A percentile compares a stretch with the other conserved stretches of the same genome.
Conservation (phyloP, 2,113 vertebrate species). For the Limnothrissa miodon region DNA sequence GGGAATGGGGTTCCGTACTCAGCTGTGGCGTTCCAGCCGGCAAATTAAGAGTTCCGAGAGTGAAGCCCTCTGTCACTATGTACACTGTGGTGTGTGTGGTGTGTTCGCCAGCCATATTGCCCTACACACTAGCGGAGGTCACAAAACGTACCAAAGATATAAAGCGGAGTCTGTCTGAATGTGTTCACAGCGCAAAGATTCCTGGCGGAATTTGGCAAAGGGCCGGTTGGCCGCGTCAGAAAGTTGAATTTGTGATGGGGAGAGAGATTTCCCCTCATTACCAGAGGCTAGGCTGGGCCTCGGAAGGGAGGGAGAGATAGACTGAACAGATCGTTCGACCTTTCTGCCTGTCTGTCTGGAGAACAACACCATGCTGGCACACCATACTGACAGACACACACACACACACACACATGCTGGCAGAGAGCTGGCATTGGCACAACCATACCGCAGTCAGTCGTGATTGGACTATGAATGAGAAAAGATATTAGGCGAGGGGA, state of each 20-base stretch:
- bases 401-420: slow-evolving; percentile 62
- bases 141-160: background rate
- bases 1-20: slow-evolving; percentile 4
- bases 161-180: background rate
- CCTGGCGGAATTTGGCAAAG: background rate
- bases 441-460: slow-evolving; percentile 71
- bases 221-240: background rate
- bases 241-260: background rate
- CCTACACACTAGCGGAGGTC: background rate
- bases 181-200: background rate
- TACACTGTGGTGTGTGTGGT: background rate
- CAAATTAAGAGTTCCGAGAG: background rate
- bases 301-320: background rate
- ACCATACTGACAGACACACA: background rate
- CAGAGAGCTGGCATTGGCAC: slow-evolving; percentile 73
- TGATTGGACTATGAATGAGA: slow-evolving; percentile 72
- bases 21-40: background rate
- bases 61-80: background rate
- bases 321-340: background rate
- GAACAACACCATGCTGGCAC: background rate
- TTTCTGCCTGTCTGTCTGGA: slow-evolving; percentile 16
- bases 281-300: background rate
- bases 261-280: slow-evolving; percentile 15
- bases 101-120: background rate
- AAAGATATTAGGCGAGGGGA: slow-evolving; percentile 56